Conservation (phyloP, 1,140 invertebrate genomes). For the Chironomus tepperi region DNA sequence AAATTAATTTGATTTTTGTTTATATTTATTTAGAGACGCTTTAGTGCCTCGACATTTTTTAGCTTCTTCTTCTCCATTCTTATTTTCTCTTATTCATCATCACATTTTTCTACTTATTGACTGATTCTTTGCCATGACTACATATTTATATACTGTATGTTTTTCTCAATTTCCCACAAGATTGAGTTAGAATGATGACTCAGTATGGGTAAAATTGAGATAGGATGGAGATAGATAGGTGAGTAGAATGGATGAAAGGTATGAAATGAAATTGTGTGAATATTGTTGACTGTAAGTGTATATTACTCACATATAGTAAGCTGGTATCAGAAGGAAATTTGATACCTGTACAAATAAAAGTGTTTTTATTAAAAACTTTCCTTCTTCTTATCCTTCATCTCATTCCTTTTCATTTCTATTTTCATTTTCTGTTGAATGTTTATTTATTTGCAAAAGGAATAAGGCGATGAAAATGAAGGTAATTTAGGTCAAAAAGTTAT, state of each 20-base stretch:
- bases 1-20: conserved; percentile 24
- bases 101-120: no score
- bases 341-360: not conserved
- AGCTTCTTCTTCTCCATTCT: not conserved
- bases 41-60: not conserved
- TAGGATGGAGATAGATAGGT: no score
- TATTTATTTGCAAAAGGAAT: not conserved
- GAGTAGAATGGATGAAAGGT: no score
- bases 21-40: conserved; percentile 21
- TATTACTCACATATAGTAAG: not conserved
- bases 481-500: no score
- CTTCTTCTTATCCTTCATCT: not conserved
- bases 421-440: not conserved
- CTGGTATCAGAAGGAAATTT: conserved; percentile 1
- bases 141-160: no score
- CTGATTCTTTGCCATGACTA: no score
- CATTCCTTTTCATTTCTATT: not conserved
- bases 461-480: no score
- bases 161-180: no score
- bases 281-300: not conserved
- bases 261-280: no score
- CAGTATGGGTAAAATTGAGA: no score
- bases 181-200: no score
- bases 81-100: no score
- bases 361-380: not conserved